phyloP scores from a whole-genome alignment of 2,797 vertebrate genomes.

The Trachurus trachurus region DNA sequence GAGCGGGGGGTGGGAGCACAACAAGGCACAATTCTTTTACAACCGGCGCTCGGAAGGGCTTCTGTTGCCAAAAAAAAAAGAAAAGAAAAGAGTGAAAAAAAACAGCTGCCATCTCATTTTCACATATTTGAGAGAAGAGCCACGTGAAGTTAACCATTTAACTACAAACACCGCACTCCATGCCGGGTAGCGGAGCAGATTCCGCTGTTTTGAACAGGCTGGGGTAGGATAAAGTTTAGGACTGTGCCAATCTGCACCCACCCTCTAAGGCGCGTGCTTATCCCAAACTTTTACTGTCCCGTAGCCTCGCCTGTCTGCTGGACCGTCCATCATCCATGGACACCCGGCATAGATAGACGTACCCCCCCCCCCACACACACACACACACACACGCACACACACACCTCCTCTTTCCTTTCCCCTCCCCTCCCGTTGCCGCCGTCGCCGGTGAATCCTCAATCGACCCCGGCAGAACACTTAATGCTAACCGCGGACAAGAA shows the following conservation, averaged over 20 bases:
- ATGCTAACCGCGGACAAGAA: slow-evolving; percentile 69
- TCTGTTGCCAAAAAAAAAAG: slow-evolving; percentile 37
- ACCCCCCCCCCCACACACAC: slow-evolving; percentile 4
- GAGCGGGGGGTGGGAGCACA: slow-evolving; percentile 73
- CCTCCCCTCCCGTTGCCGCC: neutral
- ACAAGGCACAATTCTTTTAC: slow-evolving; percentile 78
- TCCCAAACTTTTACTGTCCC: slow-evolving; percentile 71
- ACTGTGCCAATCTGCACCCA: slow-evolving; percentile 64
- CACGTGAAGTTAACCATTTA: slow-evolving; percentile 23
- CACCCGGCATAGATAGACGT: slow-evolving; percentile 37
- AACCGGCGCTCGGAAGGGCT: slow-evolving; percentile 60
- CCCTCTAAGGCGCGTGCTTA: slow-evolving; percentile 63
- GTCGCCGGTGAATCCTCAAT: slow-evolving; percentile 69
- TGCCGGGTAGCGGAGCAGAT: neutral
- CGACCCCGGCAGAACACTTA: slow-evolving; percentile 69
- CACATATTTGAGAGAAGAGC: slow-evolving; percentile 27
- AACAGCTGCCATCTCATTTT: slow-evolving; percentile 35
- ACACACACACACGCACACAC: too few relatives aligned
- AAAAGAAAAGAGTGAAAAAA: too few relatives aligned
- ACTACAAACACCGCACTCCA: neutral
- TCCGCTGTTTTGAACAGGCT: neutral
- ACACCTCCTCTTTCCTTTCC: neutral
- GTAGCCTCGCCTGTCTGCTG: slow-evolving; percentile 37
- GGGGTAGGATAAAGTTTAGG: slow-evolving; percentile 69
- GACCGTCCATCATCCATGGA: slow-evolving; percentile 48